Percentiles rank a stretch among this genome's conserved stretches.
phyloP scores from a whole-genome alignment of 92 coral and sea anemone genomes.

The Meandrina meandrites region DNA sequence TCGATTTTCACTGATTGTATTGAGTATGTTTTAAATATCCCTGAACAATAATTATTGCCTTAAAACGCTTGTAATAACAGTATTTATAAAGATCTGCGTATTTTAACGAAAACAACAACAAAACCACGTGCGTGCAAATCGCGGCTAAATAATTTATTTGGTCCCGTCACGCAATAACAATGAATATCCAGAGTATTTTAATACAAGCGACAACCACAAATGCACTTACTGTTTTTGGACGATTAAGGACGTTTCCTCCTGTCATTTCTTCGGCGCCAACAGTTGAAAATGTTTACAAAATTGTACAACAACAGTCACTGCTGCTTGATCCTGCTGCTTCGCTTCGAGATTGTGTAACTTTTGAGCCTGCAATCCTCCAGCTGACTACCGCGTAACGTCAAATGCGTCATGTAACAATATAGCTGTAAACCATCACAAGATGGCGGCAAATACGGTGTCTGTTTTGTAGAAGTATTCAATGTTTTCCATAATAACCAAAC shows the following conservation, averaged over 20 bases:
- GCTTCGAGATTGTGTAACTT: not conserved
- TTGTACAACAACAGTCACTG: not conserved
- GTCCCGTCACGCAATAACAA: not conserved
- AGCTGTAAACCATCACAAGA: not conserved
- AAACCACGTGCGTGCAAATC: constrained; percentile 2
- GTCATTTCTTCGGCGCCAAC: constrained; percentile 42
- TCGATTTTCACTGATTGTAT: not conserved
- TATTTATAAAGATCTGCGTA: not conserved
- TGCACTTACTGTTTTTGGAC: constrained; percentile 71
- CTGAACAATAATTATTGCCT: not conserved
- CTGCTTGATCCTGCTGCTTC: not conserved
- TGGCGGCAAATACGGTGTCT: not conserved
- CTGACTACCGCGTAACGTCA: not conserved
- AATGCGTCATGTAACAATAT: not conserved
- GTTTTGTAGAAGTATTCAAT: not conserved
- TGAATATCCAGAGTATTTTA: not conserved
- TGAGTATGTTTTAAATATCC: too few relatives aligned
- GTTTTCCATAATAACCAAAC: constrained; percentile 7
- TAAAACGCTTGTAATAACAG: not conserved
- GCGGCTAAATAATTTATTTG: too few relatives aligned
- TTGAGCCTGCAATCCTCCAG: constrained; percentile 26
- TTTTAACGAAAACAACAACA: not conserved
- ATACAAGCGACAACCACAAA: not conserved
- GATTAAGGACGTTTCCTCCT: constrained; percentile 80
- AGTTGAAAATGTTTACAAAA: not conserved